Evolutionary conservation across 2,113 vertebrate genomes (phyloP).

Genomic region (Mobula hypostoma): DNA sequence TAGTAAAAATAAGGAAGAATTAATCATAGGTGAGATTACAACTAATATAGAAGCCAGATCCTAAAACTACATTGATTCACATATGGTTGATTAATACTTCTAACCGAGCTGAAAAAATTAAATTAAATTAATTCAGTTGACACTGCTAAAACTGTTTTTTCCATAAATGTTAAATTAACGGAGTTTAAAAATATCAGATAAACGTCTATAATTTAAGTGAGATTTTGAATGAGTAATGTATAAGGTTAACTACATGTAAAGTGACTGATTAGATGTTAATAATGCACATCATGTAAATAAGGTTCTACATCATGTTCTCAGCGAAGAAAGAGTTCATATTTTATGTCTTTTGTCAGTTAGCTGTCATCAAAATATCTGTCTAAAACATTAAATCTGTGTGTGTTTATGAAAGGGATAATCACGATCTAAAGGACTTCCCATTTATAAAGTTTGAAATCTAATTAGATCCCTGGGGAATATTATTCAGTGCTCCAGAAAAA

Average conservation of each 20-base stretch:
- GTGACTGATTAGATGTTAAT: conserved; percentile 18
- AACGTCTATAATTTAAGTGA: neutral
- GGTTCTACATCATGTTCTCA: neutral
- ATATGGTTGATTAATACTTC: neutral
- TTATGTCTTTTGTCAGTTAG: neutral
- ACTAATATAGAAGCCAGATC: neutral
- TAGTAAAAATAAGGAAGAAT: neutral
- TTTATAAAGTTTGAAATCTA: conserved; percentile 6
- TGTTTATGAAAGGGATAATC: conserved; percentile 15
- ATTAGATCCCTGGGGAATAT: conserved; percentile 19
- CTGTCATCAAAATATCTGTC: neutral
- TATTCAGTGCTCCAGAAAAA: neutral
- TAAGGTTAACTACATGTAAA: conserved; percentile 15
- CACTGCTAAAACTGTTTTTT: neutral
- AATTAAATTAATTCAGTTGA: neutral
- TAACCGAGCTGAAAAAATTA: neutral
- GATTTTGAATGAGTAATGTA: conserved; percentile 16
- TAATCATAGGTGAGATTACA: neutral
- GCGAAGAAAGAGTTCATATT: conserved; percentile 2
- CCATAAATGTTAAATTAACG: conserved; percentile 7
- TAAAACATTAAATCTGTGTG: neutral
- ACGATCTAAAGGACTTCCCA: neutral
- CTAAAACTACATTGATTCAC: neutral
- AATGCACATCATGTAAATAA: conserved; percentile 11
- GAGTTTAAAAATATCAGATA: neutral